phyloP scores from a whole-genome alignment of 2,113 vertebrate genomes.

The Mustela lutreola region DNA sequence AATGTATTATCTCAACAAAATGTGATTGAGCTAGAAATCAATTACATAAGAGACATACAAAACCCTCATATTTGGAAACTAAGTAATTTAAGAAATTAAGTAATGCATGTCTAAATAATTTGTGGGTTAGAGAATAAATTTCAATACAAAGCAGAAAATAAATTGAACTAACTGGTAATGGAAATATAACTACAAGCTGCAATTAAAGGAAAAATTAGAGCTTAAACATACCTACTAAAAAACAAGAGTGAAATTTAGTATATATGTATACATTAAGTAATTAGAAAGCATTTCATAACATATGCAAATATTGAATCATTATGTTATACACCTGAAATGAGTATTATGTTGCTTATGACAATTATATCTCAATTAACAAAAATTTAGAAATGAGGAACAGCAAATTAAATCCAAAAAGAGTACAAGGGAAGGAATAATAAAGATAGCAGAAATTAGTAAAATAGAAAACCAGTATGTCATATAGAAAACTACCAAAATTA shows the following conservation, averaged over 20 bases:
- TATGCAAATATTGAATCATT: not conserved
- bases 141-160: not conserved
- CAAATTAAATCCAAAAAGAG: not conserved
- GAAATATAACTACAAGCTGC: not conserved
- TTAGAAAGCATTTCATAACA: not conserved
- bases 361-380: not conserved
- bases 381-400: not conserved
- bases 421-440: not conserved
- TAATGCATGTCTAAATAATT: not conserved
- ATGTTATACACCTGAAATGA: not conserved
- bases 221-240: not conserved
- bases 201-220: not conserved
- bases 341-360: not conserved
- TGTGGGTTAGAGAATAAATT: not conserved
- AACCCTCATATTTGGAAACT: not conserved
- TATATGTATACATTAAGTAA: not conserved
- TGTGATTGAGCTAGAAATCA: not conserved
- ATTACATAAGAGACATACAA: not conserved
- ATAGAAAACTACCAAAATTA: not conserved
- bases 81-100: not conserved
- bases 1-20: not conserved
- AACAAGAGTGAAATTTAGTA: not conserved
- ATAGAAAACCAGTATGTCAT: not conserved
- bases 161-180: not conserved
- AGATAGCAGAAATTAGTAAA: conserved; percentile 17